Evolutionary conservation across 2,888 invertebrate species (phyloP), one percentile per base, ranked within the genome.

Genomic region (Poecilobothrus nobilitatus): DNA sequence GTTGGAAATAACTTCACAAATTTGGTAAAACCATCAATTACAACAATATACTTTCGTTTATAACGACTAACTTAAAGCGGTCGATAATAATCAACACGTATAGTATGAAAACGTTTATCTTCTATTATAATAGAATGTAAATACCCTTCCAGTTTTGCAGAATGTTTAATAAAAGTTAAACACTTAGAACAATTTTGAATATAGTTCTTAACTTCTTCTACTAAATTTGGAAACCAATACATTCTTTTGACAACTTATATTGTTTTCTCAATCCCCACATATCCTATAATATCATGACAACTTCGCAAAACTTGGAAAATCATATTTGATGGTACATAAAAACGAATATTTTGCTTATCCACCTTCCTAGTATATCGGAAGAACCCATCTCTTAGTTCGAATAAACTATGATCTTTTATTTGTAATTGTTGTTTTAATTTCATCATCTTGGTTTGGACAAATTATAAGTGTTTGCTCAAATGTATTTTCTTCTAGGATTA

Each of bases 331-430:
- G 62, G 67, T 1, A 67, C 67, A 62, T 67, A n/a, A 67, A 67
- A 67, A 67, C n/a, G 9, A 15, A 9, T n/a, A n/a, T n/a, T n/a
- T 27, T 53, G 4, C 22, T 20, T 2, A 53, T 22, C 18, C n/a
- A 20, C 21, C 53, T 22, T 67, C 63, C 15, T 53, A 20, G 27
- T 68, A 65, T 21, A 68, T 68, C 21, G 44, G 34, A 3, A n/a
- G n/a, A n/a, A n/a, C n/a, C 64, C 68, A 21, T 68, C 64, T 44
- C 44, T 27, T 65, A 65, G 65, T 64, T 64, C 68, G 10, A 44
- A 68, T 12, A 41, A 44, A 5, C 10, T 22, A 22, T 61, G 41
- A 44, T 68, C 64, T 18, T 41, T 44, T n/a, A 62, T 68, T n/a
- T 63, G 8, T 65, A 68, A 33, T 9, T 53, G 65, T 65, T 8